Percentiles rank a stretch among this genome's conserved stretches.
Evolutionary conservation across 2,113 vertebrate species (phyloP).

Genomic region (Paradoxurus hermaphroditus): DNA sequence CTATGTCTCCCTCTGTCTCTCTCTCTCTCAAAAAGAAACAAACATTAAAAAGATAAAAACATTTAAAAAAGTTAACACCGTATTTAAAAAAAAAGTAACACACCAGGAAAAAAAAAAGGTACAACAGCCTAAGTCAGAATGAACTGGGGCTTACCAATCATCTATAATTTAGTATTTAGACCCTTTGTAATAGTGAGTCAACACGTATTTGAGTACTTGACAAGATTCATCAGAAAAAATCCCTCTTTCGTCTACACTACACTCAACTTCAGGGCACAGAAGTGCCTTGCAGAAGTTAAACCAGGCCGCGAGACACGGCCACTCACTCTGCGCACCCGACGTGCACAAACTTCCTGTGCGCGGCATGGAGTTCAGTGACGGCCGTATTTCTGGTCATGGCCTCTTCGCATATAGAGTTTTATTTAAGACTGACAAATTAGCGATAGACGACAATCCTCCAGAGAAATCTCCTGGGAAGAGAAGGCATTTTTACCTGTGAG

Average conservation of each 20-base stretch:
- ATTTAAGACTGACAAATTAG: slow-evolving; percentile 3
- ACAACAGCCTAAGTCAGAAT: background rate
- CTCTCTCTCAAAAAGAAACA: too few species aligned
- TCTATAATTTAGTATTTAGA: background rate
- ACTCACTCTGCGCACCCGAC: background rate
- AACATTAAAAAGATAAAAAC: too few species aligned
- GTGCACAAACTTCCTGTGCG: background rate
- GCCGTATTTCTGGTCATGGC: background rate
- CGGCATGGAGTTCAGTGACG: background rate
- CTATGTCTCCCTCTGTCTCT: too few species aligned
- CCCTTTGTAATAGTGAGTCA: background rate
- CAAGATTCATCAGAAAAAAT: background rate
- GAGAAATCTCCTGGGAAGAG: background rate
- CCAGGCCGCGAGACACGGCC: background rate
- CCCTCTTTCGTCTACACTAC: background rate
- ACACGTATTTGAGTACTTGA: background rate
- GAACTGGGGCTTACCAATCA: background rate
- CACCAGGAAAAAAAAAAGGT: background rate
- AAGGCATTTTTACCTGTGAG: slow-evolving; percentile 90
- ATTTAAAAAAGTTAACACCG: background rate
- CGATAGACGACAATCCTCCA: background rate
- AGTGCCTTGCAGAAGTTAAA: background rate
- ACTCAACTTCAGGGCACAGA: background rate
- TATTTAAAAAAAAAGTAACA: background rate
- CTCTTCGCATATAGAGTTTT: background rate